Evolutionary conservation across 1,140 invertebrate species (phyloP).

Genomic region (Drosophila nigromelanica): DNA sequence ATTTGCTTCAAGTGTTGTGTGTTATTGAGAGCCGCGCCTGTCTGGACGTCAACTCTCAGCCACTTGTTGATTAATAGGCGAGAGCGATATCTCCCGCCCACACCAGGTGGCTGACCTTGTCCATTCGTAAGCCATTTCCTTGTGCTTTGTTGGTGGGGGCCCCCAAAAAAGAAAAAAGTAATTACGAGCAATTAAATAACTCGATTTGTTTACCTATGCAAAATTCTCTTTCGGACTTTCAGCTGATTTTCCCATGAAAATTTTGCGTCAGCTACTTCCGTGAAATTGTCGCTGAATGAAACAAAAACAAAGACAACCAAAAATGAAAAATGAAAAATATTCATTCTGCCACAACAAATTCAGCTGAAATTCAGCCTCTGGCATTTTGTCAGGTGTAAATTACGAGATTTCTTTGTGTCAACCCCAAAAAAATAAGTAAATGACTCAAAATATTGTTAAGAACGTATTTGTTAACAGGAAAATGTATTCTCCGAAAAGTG

Average conservation of each 20-base stretch:
- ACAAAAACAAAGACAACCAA: neutral
- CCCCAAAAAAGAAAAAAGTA: constrained; percentile 27
- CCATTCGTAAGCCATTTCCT: constrained; percentile 53
- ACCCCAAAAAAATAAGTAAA: constrained; percentile 4
- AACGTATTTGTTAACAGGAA: constrained; percentile 19
- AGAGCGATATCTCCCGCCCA: constrained; percentile 22
- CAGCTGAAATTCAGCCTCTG: constrained; percentile 32
- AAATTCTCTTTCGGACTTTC: constrained; percentile 21
- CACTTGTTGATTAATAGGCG: constrained; percentile 75
- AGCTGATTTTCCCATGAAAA: constrained; percentile 27
- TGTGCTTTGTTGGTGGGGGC: constrained; percentile 61
- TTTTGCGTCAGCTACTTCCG: constrained; percentile 24
- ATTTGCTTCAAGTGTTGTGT: constrained; percentile 19
- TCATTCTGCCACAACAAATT: constrained; percentile 16
- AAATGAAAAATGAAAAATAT: constrained; percentile 13
- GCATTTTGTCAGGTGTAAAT: constrained; percentile 54
- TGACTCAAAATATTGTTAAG: constrained; percentile 38
- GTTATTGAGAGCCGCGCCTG: constrained; percentile 51
- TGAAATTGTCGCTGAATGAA: neutral
- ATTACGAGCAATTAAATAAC: neutral
- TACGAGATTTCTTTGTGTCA: constrained; percentile 19
- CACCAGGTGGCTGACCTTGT: constrained; percentile 63
- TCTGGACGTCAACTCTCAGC: constrained; percentile 47
- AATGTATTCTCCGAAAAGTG: constrained; percentile 39
- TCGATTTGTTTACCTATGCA: too few relatives aligned